Conservation (phyloP, 2,797 vertebrate species). For the Poeciliopsis gracilis region DNA sequence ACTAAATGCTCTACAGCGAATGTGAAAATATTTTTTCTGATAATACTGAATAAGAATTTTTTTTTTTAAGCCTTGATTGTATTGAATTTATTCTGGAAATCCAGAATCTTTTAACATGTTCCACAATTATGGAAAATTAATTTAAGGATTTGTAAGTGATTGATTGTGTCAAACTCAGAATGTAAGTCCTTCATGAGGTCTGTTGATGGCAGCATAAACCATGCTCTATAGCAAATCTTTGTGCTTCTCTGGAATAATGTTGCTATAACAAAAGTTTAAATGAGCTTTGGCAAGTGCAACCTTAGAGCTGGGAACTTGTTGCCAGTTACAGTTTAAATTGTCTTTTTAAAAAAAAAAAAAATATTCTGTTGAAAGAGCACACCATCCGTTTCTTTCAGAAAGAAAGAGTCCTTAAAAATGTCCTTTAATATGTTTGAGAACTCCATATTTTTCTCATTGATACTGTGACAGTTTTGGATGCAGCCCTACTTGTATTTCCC, state of each 20-base stretch:
- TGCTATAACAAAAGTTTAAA: background rate
- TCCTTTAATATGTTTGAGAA: background rate
- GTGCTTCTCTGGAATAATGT: background rate
- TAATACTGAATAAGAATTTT: background rate
- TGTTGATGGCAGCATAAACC: background rate
- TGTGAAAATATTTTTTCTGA: background rate
- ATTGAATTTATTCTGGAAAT: background rate
- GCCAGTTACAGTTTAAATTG: background rate
- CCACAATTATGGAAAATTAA: background rate
- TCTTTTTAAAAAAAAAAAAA: no score
- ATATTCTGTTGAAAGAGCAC: background rate
- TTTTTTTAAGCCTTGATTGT: background rate
- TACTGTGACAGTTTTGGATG: background rate
- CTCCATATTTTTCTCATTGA: background rate
- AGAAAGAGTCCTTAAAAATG: background rate
- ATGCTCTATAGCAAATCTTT: background rate
- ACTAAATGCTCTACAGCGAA: background rate
- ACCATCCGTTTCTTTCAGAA: background rate
- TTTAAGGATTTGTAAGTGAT: background rate
- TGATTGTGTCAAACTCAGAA: background rate
- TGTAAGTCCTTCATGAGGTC: background rate
- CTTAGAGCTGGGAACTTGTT: background rate
- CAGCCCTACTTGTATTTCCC: no score
- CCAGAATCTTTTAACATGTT: background rate
- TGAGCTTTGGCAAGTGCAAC: background rate